These are phyloP conservation scores for Drosophila diplacantha DNA, from an alignment of 2,888 invertebrate species.

Conservation along the genomic window DNA sequence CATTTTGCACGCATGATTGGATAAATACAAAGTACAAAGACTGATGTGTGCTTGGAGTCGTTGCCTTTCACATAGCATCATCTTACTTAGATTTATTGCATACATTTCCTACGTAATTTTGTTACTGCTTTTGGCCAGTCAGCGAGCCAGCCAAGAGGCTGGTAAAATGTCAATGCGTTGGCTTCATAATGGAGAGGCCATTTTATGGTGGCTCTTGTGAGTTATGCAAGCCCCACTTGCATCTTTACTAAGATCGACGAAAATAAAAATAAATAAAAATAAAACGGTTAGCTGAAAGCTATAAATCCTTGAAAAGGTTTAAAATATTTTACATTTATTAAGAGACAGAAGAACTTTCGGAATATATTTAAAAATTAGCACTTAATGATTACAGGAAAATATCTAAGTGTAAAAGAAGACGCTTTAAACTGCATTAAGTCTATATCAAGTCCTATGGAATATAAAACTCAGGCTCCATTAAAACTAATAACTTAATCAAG, in stretches of 20 bases:
- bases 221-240: constrained; percentile 28
- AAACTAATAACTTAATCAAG: constrained; percentile 34
- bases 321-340: neutral
- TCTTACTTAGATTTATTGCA: constrained; percentile 38
- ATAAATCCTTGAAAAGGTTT: neutral
- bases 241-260: neutral
- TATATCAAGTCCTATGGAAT: no score
- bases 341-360: neutral
- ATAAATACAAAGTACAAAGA: constrained; percentile 12
- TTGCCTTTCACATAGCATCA: constrained; percentile 55
- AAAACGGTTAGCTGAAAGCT: neutral
- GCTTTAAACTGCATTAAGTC: neutral
- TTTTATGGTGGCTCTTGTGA: constrained; percentile 26
- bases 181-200: constrained; percentile 28
- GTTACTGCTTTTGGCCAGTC: constrained; percentile 32
- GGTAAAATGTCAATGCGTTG: constrained; percentile 38
- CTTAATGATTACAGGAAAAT: neutral
- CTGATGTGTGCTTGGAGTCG: constrained; percentile 5
- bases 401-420: neutral
- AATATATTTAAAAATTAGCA: neutral
- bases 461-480: constrained; percentile 2
- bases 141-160: constrained; percentile 20
- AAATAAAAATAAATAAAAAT: constrained; percentile 2
- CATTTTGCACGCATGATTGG: constrained; percentile 45
- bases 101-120: constrained; percentile 38